phyloP scores from a whole-genome alignment of 2,113 vertebrate species.

The Elgaria multicarinata region DNA sequence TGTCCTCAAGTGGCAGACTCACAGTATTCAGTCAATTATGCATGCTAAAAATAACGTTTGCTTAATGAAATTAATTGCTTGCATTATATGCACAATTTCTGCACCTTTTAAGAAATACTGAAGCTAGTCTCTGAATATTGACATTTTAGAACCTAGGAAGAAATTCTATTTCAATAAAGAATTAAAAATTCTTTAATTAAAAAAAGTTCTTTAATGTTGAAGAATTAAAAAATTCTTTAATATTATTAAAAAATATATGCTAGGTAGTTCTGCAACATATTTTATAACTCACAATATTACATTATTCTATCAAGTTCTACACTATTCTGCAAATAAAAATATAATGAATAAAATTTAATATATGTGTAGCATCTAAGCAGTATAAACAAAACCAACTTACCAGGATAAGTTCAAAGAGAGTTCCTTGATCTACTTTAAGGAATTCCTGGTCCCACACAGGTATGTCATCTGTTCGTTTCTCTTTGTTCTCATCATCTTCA shows the following conservation, averaged over 20 bases:
- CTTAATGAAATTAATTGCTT: neutral
- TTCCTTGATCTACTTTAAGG: conserved; percentile 99
- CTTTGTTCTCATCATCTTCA: conserved; percentile 99
- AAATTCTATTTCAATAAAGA: neutral
- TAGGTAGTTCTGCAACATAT: neutral
- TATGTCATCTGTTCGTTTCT: conserved; percentile 98
- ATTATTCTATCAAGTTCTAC: neutral
- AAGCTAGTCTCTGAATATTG: neutral
- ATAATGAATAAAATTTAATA: neutral
- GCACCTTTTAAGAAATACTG: neutral
- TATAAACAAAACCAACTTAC: conserved; percentile 73
- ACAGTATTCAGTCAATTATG: neutral
- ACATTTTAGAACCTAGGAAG: neutral
- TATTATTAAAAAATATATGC: neutral
- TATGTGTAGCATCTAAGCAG: neutral
- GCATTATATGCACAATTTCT: neutral
- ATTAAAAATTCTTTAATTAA: too few species aligned
- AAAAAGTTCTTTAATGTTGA: too few species aligned
- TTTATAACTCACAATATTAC: neutral
- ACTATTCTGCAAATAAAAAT: too few species aligned
- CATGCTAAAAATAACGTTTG: neutral
- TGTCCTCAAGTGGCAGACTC: neutral
- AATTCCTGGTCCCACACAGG: conserved; percentile 99
- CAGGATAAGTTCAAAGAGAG: conserved; percentile 98
- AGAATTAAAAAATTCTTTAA: too few species aligned